Evolutionary conservation across 2,113 vertebrate genomes (phyloP).

Genomic region (Chloropsis hardwickii): DNA sequence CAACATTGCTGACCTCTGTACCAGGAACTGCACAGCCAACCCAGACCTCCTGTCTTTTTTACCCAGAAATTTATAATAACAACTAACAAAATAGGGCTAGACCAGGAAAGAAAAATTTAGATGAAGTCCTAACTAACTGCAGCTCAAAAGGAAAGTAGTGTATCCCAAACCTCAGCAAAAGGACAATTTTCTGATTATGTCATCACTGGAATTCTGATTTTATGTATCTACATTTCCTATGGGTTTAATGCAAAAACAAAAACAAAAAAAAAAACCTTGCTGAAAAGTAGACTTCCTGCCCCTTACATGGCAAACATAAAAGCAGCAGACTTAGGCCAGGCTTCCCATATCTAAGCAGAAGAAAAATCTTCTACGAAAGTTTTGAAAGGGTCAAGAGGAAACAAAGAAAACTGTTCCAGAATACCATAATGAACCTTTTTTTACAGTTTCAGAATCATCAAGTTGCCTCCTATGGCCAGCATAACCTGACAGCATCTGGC

Average conservation of each 20-base stretch:
- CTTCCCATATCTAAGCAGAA: not conserved
- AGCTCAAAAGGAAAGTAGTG: fast-evolving
- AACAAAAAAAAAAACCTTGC: not conserved
- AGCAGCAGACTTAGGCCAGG: not conserved
- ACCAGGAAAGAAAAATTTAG: not conserved
- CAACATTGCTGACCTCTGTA: fast-evolving
- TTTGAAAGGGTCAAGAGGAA: not conserved
- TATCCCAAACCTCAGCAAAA: not conserved
- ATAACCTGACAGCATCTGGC: not conserved
- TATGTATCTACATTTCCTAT: not conserved
- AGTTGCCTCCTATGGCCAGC: not conserved
- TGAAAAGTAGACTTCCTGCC: not conserved
- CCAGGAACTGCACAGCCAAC: not conserved
- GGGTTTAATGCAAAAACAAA: not conserved
- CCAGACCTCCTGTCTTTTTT: not conserved
- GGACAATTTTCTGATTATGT: fast-evolving
- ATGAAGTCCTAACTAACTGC: not conserved
- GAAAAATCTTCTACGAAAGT: not conserved
- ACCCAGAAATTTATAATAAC: not conserved
- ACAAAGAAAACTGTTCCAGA: not conserved
- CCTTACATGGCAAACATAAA: not conserved
- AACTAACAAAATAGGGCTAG: not conserved
- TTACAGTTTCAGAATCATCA: not conserved
- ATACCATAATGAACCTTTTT: not conserved
- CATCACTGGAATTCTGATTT: not conserved